Conservation (phyloP, 2,113 vertebrate species). For the Grammomys dolichurus region DNA sequence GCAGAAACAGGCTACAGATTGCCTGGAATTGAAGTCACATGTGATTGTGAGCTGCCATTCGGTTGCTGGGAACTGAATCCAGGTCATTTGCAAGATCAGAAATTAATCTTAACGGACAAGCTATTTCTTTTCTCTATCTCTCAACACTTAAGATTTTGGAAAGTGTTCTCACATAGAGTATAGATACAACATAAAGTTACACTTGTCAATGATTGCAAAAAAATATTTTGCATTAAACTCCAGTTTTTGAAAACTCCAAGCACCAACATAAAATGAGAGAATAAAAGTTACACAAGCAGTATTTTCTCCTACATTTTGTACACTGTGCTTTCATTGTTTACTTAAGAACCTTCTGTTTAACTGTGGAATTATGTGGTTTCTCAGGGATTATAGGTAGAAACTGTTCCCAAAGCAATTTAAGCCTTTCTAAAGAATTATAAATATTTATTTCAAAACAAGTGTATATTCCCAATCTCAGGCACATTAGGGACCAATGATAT, state of each 20-base stretch:
- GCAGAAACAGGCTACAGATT: too few relatives aligned
- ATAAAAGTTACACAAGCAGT: not conserved
- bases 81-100: not conserved
- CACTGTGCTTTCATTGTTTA: not conserved
- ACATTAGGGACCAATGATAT: not conserved
- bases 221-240: not conserved
- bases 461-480: not conserved
- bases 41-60: not conserved
- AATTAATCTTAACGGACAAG: not conserved
- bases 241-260: constrained; percentile 12
- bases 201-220: not conserved
- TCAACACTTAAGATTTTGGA: not conserved
- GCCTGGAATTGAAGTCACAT: not conserved
- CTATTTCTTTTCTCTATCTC: too few relatives aligned
- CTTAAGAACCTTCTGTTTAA: constrained; percentile 13
- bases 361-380: not conserved
- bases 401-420: not conserved
- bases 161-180: not conserved
- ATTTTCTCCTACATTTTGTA: not conserved
- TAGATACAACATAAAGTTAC: not conserved
- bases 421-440: not conserved
- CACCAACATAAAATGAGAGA: not conserved
- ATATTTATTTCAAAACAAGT: not conserved
- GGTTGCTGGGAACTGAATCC: not conserved
- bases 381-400: not conserved